Evolutionary conservation across 2,113 vertebrate genomes (phyloP).

Genomic region (Uria aalge): DNA sequence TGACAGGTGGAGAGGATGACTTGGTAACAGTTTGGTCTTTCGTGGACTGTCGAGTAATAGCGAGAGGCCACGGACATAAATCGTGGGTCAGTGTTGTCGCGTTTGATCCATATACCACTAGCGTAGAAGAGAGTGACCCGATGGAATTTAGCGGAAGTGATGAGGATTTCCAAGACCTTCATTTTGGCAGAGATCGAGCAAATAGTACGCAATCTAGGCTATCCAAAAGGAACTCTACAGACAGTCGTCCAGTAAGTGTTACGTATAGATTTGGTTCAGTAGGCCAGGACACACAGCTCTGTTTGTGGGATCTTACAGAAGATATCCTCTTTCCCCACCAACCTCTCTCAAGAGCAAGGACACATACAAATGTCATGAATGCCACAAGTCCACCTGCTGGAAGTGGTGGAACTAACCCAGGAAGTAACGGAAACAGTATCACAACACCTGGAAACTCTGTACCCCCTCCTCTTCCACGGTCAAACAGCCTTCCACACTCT

Average conservation of each 20-base stretch:
- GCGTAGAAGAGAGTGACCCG: conserved; percentile 91
- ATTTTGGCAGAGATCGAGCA: conserved; percentile 88
- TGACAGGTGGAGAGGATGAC: conserved; percentile 96
- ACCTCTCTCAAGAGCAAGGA: conserved; percentile 93
- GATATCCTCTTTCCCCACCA: conserved; percentile 98
- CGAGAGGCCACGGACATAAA: conserved; percentile 94
- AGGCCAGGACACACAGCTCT: conserved; percentile 97
- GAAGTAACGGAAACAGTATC: conserved; percentile 81
- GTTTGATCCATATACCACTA: conserved; percentile 96
- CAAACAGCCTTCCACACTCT: conserved; percentile 96
- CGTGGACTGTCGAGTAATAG: conserved; percentile 92
- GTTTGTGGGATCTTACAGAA: conserved; percentile 98
- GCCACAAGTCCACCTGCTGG: conserved; percentile 86
- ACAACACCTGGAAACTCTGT: conserved; percentile 82
- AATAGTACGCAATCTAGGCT: conserved; percentile 93
- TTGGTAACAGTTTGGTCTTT: conserved; percentile 99
- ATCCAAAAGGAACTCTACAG: conserved; percentile 97
- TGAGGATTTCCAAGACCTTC: conserved; percentile 95
- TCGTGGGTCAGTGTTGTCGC: conserved; percentile 99
- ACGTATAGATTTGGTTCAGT: conserved; percentile 97
- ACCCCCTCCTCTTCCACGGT: conserved; percentile 89
- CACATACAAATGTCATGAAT: conserved; percentile 98
- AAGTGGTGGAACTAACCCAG: conserved; percentile 72
- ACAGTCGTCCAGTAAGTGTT: conserved; percentile 93
- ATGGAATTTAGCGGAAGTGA: conserved; percentile 97